Percentiles rank a stretch among this genome's conserved stretches.
phyloP scores from a whole-genome alignment of 2,113 vertebrate genomes.

The Sigmodon hispidus region DNA sequence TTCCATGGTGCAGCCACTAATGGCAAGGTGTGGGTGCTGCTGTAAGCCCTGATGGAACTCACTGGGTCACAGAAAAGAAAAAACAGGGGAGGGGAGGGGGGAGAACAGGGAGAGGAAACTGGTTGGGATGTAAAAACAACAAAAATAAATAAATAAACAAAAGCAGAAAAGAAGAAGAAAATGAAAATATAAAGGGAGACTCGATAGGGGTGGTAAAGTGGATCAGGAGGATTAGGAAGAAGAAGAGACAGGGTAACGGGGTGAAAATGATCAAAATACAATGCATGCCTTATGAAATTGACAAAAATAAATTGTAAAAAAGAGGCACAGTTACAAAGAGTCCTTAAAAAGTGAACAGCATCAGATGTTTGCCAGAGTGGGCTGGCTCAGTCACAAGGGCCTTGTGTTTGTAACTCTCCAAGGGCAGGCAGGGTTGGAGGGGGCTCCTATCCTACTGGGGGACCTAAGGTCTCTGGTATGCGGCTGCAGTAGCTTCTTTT shows the following conservation, averaged over 20 bases:
- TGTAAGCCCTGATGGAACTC: not conserved
- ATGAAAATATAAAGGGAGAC: not conserved
- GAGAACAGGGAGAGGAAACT: not conserved
- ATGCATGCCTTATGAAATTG: not conserved
- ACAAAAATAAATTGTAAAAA: not conserved
- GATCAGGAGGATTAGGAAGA: not conserved
- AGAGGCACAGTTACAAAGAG: not conserved
- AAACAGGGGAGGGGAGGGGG: not conserved
- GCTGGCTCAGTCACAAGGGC: not conserved
- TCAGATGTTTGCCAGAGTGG: no score
- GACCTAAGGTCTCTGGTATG: not conserved
- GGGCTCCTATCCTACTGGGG: not conserved
- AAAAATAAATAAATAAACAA: not conserved
- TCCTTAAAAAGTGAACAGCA: not conserved
- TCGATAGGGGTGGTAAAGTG: not conserved
- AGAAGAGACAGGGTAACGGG: not conserved
- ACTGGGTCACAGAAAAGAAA: not conserved
- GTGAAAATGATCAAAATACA: not conserved
- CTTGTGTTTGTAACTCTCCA: not conserved
- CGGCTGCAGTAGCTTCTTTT: not conserved
- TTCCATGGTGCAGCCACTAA: not conserved
- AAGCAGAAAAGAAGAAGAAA: not conserved
- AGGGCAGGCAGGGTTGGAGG: not conserved
- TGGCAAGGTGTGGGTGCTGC: not conserved
- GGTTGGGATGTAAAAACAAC: not conserved